Base-by-base conservation (phyloP, 1,140 invertebrate genomes). In the Helicoverpa zea region DNA sequence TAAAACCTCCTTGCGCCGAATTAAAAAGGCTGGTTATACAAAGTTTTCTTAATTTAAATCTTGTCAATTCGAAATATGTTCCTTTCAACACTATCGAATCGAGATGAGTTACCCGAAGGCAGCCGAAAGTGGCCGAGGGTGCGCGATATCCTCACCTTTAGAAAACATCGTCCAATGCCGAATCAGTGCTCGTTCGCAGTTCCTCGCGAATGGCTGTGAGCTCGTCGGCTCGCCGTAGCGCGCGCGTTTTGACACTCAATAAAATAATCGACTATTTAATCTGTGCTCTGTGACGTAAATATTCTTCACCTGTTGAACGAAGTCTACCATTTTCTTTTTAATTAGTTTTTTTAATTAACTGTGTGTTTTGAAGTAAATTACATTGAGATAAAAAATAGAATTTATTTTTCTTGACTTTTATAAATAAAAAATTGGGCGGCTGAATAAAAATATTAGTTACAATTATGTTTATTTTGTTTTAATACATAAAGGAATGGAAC, bases 141-240 rank as follows among this genome's bases (percentile, higher is more conserved):
- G 63, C 52, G 78, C 89, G 92, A 90, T 88, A 86, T 90, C 88
- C 93, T 94, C 91, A 94, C 93, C 93, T 94, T 94, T 94, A 84
- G 87, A 92, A 89, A 89, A 89, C 86, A 87, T 81, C 89, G 87
- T 87, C 91, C 91, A 92, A 92, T 91, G 84, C 88, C 87, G 92
- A 92, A 90, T 91, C 93, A 94, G 93, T 94, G 89, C 84, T 86
- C 81, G 88, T 75, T 90, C 77, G 89, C 78, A 79, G 78, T 73
- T 86, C 84, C 81, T 61, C 72, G 88, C 79, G 84, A 54, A 73
- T 54, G 86, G 90, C 80, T 81, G 90, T 85, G 72, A 59, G n/a
- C 13, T 58, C 76, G 66, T 23, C 23, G 49, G 59, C 23, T 16
- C 73, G 70, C 30, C 29, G 61, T 70, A 59, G 52, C 58, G 52